Base-by-base conservation (phyloP, 2,113 vertebrate species). In the Gopherus evgoodei region DNA sequence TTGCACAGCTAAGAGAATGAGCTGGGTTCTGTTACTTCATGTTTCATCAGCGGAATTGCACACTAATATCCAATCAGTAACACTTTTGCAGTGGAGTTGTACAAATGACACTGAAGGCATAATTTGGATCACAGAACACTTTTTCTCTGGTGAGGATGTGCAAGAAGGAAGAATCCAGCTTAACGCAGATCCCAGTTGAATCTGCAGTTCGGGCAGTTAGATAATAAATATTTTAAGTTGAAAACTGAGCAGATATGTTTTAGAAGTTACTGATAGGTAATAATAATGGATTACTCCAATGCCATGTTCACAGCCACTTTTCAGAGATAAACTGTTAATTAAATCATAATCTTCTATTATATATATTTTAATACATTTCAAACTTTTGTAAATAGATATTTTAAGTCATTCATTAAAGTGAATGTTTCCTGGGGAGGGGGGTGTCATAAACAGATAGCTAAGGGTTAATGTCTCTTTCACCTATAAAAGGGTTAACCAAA, bases 181-280 rank as follows among this genome's bases (percentile, higher is more conserved):
- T 76, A 24, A 24, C 22, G 6, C 72, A 44, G 72, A 75, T 42
- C 38, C 72, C 72, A 25, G 22, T 38, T 25, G 42, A 76, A 44
- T 24, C 24, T 76, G n/a, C 22, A 24, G 11, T 11, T 22, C 5
- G 4, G 22, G 94, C 81, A 84, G 65, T 93, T 96, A 88, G 50
- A 96, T 96, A 97, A 92, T 47, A 95, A 97, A 47, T 88, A 75
- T 95, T 93, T 95, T 95, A 54, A 75, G 92, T 95, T 90, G 95
- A 90, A 90, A 95, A 96, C 93, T 92, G 91, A 93, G 92, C 78
- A 95, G n/a, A 90, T 94, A 57, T 96, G 93, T 96, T 97, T 97
- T 90, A 87, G 79, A 96, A 96, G 96, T 96, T 90, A 75, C 90
- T 93, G 93, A 83, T 81, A 95, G 79, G 93, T 87, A 88, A 47